Base-by-base conservation (phyloP, 2,888 invertebrate genomes). In the Caenorhabditis auriculariae region DNA sequence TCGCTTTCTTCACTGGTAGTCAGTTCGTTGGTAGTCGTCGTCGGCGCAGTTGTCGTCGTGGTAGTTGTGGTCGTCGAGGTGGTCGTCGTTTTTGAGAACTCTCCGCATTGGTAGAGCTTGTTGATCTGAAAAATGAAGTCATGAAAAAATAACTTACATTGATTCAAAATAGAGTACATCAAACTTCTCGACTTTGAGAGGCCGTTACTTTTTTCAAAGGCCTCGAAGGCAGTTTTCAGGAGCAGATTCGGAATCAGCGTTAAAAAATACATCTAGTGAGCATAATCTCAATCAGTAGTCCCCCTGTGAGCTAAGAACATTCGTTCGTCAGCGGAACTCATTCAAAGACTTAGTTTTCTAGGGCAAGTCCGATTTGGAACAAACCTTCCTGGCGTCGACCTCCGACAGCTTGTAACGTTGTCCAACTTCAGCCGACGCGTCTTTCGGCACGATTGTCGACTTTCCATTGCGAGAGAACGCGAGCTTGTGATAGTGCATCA, bases 401-500 rank as follows among this genome's bases (percentile, higher is more conserved):
- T 68, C 70, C 29, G 74, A 74, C 41, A 80, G 58, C 43, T 75
- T 72, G 55, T 80, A 80, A 28, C 80, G 64, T 52, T 80, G 80
- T 37, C 80, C 80, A 51, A 80, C 77, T 44, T 80, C 80, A 6
- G 76, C 80, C 17, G 56, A 55, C 24, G 62, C 58, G 37, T 78
- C 69, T 66, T 80, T 80, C 2, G 85, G 84, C 37, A 83, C 81
- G 48, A 86, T 85, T 1, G 86, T 85, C 23, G 83, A 81, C 68
- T 82, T 81, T 15, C 83, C 83, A 69, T 86, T 84, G 19, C 82
- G 81, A 44, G 85, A 84, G 71, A 86, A 86, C 12, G 85, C 85
- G 67, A 83, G 50, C 28, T 82, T 82, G 57, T 84, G 84, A 74
- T 90, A 90, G 81, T 90, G 90, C 89, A 90, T 89, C 29, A 90